phyloP scores from a whole-genome alignment of 2,113 vertebrate genomes.

The Larimichthys crocea region DNA sequence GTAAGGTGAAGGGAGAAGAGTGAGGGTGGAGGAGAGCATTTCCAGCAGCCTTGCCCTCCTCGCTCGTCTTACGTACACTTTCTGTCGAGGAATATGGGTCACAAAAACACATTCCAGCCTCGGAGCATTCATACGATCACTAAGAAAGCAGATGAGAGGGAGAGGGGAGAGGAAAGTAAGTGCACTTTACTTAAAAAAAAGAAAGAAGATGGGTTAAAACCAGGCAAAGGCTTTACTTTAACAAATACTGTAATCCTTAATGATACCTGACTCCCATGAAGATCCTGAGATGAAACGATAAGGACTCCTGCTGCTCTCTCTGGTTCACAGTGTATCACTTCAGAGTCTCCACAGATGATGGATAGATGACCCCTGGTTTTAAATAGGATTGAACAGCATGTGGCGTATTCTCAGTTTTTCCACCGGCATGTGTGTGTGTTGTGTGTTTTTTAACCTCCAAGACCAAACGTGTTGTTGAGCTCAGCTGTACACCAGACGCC shows the following conservation, averaged over 20 bases:
- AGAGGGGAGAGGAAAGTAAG: not conserved
- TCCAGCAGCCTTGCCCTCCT: conserved; percentile 18
- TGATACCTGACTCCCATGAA: conserved; percentile 10
- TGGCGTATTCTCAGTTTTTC: conserved; percentile 41
- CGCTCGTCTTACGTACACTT: not conserved
- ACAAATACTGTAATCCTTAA: not conserved
- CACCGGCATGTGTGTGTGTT: not conserved
- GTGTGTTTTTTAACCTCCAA: not conserved
- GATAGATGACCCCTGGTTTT: conserved; percentile 24
- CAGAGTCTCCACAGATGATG: conserved; percentile 21
- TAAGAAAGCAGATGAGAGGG: conserved; percentile 18
- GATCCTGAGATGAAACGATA: not conserved
- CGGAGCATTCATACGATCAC: conserved; percentile 7
- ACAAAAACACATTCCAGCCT: conserved; percentile 65
- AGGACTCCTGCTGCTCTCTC: conserved; percentile 19
- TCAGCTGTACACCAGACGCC: conserved; percentile 8
- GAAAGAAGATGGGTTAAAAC: conserved; percentile 12
- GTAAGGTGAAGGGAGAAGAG: not conserved
- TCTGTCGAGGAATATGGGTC: conserved; percentile 51
- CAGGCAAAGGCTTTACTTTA: not conserved
- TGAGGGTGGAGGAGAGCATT: conserved; percentile 5
- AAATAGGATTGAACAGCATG: conserved; percentile 31
- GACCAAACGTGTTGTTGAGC: not conserved
- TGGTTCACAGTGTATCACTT: conserved; percentile 22
- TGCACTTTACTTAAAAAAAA: not conserved